Conservation (phyloP, 2,113 vertebrate species). For the Psittacula cyanocephala region DNA sequence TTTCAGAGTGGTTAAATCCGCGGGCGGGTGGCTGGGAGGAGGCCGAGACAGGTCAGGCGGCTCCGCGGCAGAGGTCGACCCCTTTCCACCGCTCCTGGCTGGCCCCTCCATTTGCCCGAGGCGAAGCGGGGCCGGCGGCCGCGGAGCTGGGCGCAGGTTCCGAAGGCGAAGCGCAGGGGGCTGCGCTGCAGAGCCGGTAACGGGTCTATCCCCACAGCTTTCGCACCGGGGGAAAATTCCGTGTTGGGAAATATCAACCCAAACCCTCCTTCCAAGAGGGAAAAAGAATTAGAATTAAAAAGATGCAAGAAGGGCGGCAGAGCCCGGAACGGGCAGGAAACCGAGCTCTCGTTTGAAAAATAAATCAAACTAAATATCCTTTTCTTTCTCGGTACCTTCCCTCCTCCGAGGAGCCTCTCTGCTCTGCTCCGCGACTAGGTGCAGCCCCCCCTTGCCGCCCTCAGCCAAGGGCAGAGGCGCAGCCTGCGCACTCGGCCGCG, state of each 20-base stretch:
- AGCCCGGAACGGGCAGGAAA: background rate
- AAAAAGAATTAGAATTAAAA: background rate
- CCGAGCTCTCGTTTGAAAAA: background rate
- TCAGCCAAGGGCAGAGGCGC: background rate
- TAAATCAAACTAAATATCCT: background rate
- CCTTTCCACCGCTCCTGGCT: background rate
- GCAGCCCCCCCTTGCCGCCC: background rate
- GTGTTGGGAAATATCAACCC: background rate
- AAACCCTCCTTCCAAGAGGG: rapidly evolving
- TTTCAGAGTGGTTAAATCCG: background rate
- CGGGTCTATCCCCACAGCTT: background rate
- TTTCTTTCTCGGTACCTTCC: background rate
- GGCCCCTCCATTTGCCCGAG: background rate
- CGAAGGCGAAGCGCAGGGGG: background rate
- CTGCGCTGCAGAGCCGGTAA: background rate
- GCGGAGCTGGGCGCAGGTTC: background rate
- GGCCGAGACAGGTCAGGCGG: background rate
- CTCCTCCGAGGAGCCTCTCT: background rate
- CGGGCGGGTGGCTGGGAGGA: background rate
- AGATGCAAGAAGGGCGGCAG: background rate
- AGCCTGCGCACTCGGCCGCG: constrained; percentile 53
- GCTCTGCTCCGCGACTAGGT: background rate
- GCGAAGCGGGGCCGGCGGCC: background rate
- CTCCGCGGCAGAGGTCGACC: background rate
- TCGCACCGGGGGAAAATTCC: background rate